Evolutionary conservation across 2,113 vertebrate species (phyloP).

Genomic region (Prochilodus magdalenae): DNA sequence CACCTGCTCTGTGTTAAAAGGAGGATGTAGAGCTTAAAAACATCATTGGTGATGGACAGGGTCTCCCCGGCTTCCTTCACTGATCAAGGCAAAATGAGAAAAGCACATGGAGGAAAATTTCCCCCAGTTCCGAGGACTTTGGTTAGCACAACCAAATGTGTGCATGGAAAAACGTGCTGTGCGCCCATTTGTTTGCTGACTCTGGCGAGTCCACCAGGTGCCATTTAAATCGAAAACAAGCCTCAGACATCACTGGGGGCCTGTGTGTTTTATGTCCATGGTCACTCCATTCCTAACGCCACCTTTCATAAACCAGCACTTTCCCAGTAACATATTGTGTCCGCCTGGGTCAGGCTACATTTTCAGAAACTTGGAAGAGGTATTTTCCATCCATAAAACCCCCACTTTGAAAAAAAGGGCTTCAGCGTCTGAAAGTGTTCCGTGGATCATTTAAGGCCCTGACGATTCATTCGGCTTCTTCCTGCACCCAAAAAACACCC

Average conservation of each 20-base stretch:
- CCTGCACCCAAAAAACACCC: conserved; percentile 57
- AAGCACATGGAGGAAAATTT: conserved; percentile 61
- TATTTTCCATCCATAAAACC: conserved; percentile 65
- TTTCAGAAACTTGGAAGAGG: conserved; percentile 63
- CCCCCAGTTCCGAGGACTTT: conserved; percentile 48
- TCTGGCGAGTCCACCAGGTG: conserved; percentile 53
- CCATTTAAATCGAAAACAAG: conserved; percentile 49
- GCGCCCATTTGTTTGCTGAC: conserved; percentile 64
- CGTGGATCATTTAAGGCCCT: conserved; percentile 53
- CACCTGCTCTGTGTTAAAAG: conserved; percentile 60
- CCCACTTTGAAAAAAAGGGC: conserved; percentile 56
- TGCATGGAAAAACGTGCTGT: conserved; percentile 52
- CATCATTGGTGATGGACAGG: conserved; percentile 12
- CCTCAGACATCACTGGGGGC: conserved; percentile 35
- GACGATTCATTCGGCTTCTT: conserved; percentile 65
- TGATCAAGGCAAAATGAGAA: conserved; percentile 55
- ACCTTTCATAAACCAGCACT: conserved; percentile 43
- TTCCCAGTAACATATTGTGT: conserved; percentile 44
- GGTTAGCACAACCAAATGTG: conserved; percentile 61
- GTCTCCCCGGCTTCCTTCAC: conserved; percentile 48
- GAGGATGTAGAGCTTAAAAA: conserved; percentile 51
- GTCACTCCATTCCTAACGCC: conserved; percentile 42
- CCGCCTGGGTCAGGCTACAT: conserved; percentile 43
- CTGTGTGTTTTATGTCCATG: conserved; percentile 42
- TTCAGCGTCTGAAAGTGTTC: conserved; percentile 65